phyloP scores from a whole-genome alignment of 2,888 invertebrate species.

The Emmelina monodactyla region DNA sequence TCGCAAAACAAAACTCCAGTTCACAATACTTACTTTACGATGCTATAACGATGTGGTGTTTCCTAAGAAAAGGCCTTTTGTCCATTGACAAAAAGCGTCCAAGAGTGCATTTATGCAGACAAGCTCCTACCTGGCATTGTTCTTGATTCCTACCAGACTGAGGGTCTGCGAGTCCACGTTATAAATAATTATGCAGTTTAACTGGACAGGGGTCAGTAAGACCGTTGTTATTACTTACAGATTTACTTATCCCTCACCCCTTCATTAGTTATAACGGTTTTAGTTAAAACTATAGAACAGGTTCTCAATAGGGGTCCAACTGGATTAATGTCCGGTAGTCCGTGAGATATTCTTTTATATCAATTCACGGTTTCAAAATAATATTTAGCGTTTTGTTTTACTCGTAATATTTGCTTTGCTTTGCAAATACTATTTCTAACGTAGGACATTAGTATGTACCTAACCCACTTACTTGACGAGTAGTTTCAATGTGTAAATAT shows the following conservation, averaged over 20 bases:
- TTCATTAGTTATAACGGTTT: constrained; percentile 66
- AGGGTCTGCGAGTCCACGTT: constrained; percentile 50
- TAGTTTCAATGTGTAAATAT: too few relatives aligned
- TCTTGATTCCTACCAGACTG: constrained; percentile 55
- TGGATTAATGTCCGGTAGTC: constrained; percentile 26
- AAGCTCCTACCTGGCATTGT: constrained; percentile 58
- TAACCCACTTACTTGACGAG: too few relatives aligned
- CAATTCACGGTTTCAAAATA: too few relatives aligned
- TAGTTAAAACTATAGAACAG: constrained; percentile 64
- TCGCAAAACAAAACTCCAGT: constrained; percentile 54
- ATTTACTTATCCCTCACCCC: constrained; percentile 58
- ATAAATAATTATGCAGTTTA: constrained; percentile 59
- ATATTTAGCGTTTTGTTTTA: too few relatives aligned
- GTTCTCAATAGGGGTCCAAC: constrained; percentile 52
- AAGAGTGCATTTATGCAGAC: constrained; percentile 57
- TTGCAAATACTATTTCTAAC: too few relatives aligned
- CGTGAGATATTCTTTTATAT: too few relatives aligned
- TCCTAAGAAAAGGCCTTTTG: constrained; percentile 61
- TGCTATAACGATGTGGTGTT: constrained; percentile 64
- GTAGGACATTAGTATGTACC: too few relatives aligned
- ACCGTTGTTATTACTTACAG: constrained; percentile 50
- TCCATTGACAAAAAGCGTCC: constrained; percentile 60
- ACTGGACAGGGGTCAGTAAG: constrained; percentile 48
- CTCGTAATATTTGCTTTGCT: too few relatives aligned
- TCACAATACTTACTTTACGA: constrained; percentile 61